Evolutionary conservation across 2,888 invertebrate genomes (phyloP).

Genomic region (Platycheirus albimanus): DNA sequence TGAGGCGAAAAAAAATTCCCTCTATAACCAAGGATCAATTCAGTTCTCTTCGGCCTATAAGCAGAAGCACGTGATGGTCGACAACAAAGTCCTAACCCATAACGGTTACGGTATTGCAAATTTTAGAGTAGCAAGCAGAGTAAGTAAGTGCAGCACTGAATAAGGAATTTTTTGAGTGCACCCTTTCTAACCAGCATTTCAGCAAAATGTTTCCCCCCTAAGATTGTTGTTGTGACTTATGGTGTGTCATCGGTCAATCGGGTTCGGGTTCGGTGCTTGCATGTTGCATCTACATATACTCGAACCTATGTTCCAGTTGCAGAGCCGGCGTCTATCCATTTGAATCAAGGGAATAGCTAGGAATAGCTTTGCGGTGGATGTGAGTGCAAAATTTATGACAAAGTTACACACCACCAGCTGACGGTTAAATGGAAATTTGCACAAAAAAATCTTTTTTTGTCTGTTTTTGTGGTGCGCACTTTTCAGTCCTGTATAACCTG

Average conservation of each 20-base stretch:
- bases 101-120: slow-evolving; percentile 1
- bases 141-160: slow-evolving; percentile 5
- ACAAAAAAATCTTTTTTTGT: slow-evolving; percentile 22
- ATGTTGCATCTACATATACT: background rate
- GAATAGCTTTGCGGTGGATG: slow-evolving; percentile 53
- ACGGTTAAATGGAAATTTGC: slow-evolving; percentile 67
- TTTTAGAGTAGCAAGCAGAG: background rate
- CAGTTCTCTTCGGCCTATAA: slow-evolving; percentile 19
- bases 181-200: slow-evolving; percentile 9
- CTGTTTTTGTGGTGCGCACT: slow-evolving; percentile 25
- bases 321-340: too few species aligned
- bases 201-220: background rate
- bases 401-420: slow-evolving; percentile 65
- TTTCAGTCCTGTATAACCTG: slow-evolving; percentile 22
- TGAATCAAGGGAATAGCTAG: background rate
- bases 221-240: slow-evolving; percentile 65
- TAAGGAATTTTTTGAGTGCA: slow-evolving; percentile 35
- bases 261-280: slow-evolving; percentile 36
- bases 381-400: slow-evolving; percentile 71
- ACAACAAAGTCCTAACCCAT: background rate
- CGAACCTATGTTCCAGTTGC: too few species aligned
- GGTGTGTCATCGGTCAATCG: slow-evolving; percentile 67
- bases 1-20: slow-evolving; percentile 38
- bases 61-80: background rate
- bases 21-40: slow-evolving; percentile 31